These are phyloP conservation scores for Cyprinella venusta DNA, from an alignment of 2,797 vertebrate species.

Conservation along the genomic window DNA sequence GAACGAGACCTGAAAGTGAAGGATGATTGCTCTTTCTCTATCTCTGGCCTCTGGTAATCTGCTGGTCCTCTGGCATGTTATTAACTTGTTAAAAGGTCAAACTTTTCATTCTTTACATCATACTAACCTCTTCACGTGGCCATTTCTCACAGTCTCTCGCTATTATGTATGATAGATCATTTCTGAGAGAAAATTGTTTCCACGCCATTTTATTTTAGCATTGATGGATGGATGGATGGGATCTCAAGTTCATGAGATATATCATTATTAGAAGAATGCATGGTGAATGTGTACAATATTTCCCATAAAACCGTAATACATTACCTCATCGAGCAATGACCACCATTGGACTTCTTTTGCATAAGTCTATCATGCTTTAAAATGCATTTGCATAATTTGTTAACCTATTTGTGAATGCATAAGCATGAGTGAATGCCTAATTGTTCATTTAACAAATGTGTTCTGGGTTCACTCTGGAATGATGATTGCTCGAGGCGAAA, in stretches of 20 bases:
- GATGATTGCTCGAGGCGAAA: conserved; percentile 53
- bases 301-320: not conserved
- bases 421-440: not conserved
- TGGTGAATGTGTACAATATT: not conserved
- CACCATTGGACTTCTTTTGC: not conserved
- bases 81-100: conserved; percentile 49
- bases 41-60: conserved; percentile 29
- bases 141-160: not conserved
- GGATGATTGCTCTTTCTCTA: conserved; percentile 41
- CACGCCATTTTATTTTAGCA: not conserved
- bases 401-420: conserved; percentile 22
- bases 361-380: not conserved
- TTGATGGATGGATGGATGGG: not conserved
- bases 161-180: not conserved
- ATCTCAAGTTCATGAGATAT: not conserved
- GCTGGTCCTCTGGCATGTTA: conserved; percentile 41
- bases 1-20: conserved; percentile 50
- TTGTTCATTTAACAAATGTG: conserved; percentile 36
- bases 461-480: conserved; percentile 24
- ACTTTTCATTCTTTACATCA: conserved; percentile 38
- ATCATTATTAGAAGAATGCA: not conserved
- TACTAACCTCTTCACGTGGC: not conserved
- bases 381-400: conserved; percentile 9
- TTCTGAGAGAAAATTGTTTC: not conserved
- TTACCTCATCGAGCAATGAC: not conserved